These are phyloP conservation scores for Lepus europaeus DNA, from an alignment of 2,113 vertebrate genomes.

Conservation along the genomic window DNA sequence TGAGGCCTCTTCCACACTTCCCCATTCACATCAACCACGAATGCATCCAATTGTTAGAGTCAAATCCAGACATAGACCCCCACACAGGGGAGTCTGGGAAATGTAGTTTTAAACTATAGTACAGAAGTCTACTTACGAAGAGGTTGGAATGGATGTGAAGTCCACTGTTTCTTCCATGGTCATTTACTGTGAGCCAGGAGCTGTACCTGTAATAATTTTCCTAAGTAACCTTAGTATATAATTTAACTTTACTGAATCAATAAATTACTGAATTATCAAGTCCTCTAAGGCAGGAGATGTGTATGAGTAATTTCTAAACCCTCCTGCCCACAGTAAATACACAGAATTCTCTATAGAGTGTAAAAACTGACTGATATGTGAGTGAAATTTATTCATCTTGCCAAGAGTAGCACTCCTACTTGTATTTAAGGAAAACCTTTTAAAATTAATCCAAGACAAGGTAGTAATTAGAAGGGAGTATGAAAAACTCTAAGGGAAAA, in stretches of 20 bases:
- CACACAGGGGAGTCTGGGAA: neutral
- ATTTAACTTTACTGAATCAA: too few species aligned
- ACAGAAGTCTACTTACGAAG: neutral
- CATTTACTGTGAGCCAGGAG: neutral
- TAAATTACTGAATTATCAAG: neutral
- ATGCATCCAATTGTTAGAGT: neutral
- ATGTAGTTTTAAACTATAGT: neutral
- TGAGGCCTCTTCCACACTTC: neutral
- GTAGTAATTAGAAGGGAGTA: constrained; percentile 42
- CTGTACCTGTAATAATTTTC: neutral
- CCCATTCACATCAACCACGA: neutral
- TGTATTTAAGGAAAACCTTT: constrained; percentile 39
- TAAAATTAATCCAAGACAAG: constrained; percentile 45
- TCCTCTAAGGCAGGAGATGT: constrained; percentile 10
- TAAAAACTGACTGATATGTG: constrained; percentile 6
- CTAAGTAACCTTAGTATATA: neutral
- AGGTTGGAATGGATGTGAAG: neutral
- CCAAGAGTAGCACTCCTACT: constrained; percentile 40
- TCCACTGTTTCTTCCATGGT: neutral
- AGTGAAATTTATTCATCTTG: constrained; percentile 52
- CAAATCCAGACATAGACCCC: neutral
- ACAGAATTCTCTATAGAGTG: constrained; percentile 8
- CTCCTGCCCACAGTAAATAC: neutral
- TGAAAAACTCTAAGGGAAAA: constrained; percentile 32
- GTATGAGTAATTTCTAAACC: constrained; percentile 22